Base-by-base conservation (phyloP, 2,113 vertebrate genomes). In the Sakesphorus luctuosus region DNA sequence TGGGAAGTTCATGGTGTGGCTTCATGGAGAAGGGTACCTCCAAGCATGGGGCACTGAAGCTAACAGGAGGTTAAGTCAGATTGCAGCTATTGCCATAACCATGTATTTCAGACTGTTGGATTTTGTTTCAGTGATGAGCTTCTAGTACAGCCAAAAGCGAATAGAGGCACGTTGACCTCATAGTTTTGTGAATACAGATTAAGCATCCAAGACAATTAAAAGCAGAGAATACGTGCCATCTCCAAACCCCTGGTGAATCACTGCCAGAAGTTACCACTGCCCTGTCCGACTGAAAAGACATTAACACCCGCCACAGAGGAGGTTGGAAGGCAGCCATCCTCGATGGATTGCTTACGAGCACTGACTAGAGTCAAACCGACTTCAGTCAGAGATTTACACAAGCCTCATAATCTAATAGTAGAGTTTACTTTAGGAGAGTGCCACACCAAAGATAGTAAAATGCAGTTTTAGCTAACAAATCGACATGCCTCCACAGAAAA, bases 371-470 rank as follows among this genome's bases (percentile, higher is more conserved):
- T 96, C 93, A 91, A 92, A 96, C 90, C 5, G 36, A 80, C 94
- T 96, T 93, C 89, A 85, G 79, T 31, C n/a, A 2, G 90, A 96
- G 95, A 95, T 97, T 96, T 97, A 97, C 84, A 95, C 94, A 94
- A 96, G 84, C 69, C 92, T 77, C 26, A 28, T 85, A 91, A 94
- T 75, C 82, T 89, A 96, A 97, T 84, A 93, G 92, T 38, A 38
- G 91, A 96, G 94, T 96, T 97, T 96, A 96, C 95, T 97, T 97
- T 96, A 96, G 0, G 1, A 90, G 90, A 95, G 79, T 88, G 95
- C 94, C 91, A 87, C 93, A 95, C 97, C 95, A 96, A 97, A 97
- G 97, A 96, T 95, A 96, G 95, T 96, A 84, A 96, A 97, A 97
- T 82, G 90, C 69, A 35, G 59, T 94, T 96, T 95, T 89, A 93